Evolutionary conservation across 2,888 invertebrate species (phyloP).

Genomic region (Leucozona laternaria): DNA sequence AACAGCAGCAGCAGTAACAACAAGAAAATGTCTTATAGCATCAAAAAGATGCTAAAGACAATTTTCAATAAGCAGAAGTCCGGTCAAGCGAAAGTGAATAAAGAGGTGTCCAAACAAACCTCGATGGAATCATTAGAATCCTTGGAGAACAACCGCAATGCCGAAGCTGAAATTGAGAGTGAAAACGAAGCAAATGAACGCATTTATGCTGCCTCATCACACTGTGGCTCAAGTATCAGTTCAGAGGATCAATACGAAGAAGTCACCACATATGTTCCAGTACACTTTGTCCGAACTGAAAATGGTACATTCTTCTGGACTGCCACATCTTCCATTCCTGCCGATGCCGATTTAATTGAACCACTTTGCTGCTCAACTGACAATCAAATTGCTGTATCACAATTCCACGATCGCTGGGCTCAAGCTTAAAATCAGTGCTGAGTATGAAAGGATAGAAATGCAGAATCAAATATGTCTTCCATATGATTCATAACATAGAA

Average conservation of each 20-base stretch:
- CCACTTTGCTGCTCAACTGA: constrained; percentile 81
- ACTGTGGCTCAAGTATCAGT: constrained; percentile 70
- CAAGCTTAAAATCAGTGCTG: constrained; percentile 85
- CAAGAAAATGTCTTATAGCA: constrained; percentile 84
- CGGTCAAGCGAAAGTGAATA: constrained; percentile 47
- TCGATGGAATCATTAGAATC: constrained; percentile 82
- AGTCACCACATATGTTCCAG: constrained; percentile 84
- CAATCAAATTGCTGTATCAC: constrained; percentile 81
- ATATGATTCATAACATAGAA: constrained; percentile 38
- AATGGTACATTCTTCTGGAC: constrained; percentile 95
- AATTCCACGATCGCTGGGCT: constrained; percentile 86
- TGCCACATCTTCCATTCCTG: constrained; percentile 84
- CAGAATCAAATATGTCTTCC: constrained; percentile 57
- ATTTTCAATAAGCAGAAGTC: constrained; percentile 86
- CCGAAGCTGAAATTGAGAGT: constrained; percentile 79
- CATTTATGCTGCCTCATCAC: constrained; percentile 77
- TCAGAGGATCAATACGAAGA: constrained; percentile 81
- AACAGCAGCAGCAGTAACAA: constrained; percentile 84
- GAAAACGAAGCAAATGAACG: constrained; percentile 82
- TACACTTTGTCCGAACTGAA: constrained; percentile 91
- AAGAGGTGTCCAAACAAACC: constrained; percentile 77
- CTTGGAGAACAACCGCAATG: constrained; percentile 81
- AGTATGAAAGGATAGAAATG: background rate
- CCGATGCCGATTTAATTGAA: constrained; percentile 82
- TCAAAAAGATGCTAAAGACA: constrained; percentile 89